phyloP scores from a whole-genome alignment of 2,888 invertebrate species.

The Metellina segmentata region DNA sequence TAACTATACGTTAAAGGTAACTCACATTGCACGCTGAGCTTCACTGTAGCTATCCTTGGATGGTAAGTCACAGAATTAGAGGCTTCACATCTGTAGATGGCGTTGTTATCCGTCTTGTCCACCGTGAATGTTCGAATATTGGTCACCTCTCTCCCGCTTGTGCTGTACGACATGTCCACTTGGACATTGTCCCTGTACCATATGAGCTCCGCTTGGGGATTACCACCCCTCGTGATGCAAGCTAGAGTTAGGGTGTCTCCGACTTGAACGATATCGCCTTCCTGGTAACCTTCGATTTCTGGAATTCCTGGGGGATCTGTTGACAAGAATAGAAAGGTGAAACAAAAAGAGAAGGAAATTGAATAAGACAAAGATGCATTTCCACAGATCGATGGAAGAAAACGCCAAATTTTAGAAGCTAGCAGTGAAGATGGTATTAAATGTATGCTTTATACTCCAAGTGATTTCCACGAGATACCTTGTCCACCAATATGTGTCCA shows the following conservation, averaged over 20 bases:
- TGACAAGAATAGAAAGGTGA: neutral
- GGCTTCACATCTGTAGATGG: conserved; percentile 95
- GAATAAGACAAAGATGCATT: too few relatives aligned
- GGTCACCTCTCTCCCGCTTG: conserved; percentile 90
- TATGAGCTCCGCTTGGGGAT: conserved; percentile 95
- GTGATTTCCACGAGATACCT: too few relatives aligned
- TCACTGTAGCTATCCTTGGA: conserved; percentile 78
- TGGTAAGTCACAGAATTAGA: conserved; percentile 82
- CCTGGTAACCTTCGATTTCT: conserved; percentile 94
- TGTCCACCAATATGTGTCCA: too few relatives aligned
- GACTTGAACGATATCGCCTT: conserved; percentile 91
- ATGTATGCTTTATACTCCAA: too few relatives aligned
- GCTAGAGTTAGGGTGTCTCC: conserved; percentile 93
- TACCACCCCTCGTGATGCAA: conserved; percentile 96
- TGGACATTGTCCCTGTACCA: conserved; percentile 97
- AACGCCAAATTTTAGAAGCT: too few relatives aligned
- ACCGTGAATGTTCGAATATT: conserved; percentile 94
- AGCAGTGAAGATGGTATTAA: too few relatives aligned
- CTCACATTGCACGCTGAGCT: conserved; percentile 94
- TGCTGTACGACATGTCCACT: conserved; percentile 91
- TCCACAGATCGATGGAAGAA: too few relatives aligned
- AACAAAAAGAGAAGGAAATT: neutral
- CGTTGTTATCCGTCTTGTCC: conserved; percentile 95
- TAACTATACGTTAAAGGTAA: neutral
- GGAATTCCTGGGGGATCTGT: conserved; percentile 94